Conservation (phyloP, 2,888 invertebrate genomes). For the Scelioninae gen. 1 region DNA sequence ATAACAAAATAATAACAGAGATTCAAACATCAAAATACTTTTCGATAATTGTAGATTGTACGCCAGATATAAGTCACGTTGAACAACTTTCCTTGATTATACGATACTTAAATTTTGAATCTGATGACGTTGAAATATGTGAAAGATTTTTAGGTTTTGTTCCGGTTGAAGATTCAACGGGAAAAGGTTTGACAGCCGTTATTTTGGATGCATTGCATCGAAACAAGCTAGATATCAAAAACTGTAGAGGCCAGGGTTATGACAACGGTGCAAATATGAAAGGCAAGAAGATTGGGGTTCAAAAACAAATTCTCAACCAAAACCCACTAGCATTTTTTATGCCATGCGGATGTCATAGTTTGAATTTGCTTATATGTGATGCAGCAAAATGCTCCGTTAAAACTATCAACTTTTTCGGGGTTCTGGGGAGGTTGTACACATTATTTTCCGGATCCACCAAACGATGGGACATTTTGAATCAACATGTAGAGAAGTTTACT, state of each 20-base stretch:
- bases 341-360: constrained; percentile 50
- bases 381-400: constrained; percentile 73
- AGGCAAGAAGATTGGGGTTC: constrained; percentile 78
- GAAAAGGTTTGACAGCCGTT: background rate
- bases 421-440: constrained; percentile 75
- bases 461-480: constrained; percentile 75
- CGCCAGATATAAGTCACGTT: constrained; percentile 75
- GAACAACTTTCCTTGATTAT: constrained; percentile 77
- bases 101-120: constrained; percentile 22
- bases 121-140: constrained; percentile 24
- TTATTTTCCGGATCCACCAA: constrained; percentile 73
- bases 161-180: constrained; percentile 47
- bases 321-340: constrained; percentile 61
- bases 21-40: constrained; percentile 73
- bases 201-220: constrained; percentile 17
- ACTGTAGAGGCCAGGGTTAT: constrained; percentile 76
- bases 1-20: constrained; percentile 72
- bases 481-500: constrained; percentile 73
- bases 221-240: constrained; percentile 66
- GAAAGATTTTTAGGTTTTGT: constrained; percentile 61
- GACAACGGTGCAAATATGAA: constrained; percentile 80
- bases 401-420: constrained; percentile 77
- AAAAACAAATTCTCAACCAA: constrained; percentile 76
- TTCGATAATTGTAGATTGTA: constrained; percentile 74
- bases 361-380: constrained; percentile 64